A percentile compares a stretch with the other conserved stretches of the same genome.
Evolutionary conservation across 2,888 invertebrate genomes (phyloP).

Genomic region (Gymnosoma rotundatum): DNA sequence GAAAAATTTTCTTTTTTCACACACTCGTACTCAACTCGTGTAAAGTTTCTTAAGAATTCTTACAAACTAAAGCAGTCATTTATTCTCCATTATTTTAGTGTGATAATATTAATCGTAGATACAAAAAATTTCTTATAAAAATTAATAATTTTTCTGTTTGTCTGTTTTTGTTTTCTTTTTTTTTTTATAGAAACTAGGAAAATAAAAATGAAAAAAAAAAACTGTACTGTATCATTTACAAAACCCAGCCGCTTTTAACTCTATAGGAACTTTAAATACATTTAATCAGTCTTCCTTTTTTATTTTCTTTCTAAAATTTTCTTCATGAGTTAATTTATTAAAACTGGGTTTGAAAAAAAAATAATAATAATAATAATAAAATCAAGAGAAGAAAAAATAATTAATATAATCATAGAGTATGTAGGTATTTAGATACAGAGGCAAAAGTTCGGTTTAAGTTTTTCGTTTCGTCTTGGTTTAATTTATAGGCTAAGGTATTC

Average conservation of each 20-base stretch:
- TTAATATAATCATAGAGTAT: constrained; percentile 4
- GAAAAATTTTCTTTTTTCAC: background rate
- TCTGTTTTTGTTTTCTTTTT: background rate
- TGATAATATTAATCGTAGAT: constrained; percentile 35
- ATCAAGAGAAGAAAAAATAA: constrained; percentile 38
- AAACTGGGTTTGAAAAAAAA: constrained; percentile 26
- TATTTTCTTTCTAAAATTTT: constrained; percentile 29
- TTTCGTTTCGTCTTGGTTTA: too few relatives aligned
- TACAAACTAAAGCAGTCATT: constrained; percentile 81
- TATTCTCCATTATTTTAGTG: constrained; percentile 79
- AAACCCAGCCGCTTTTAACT: constrained; percentile 53
- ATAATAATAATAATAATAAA: constrained; percentile 31
- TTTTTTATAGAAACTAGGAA: background rate
- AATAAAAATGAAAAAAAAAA: background rate
- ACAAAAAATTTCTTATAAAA: constrained; percentile 28
- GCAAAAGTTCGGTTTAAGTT: too few relatives aligned
- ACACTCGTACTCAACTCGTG: background rate
- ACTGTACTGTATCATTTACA: background rate
- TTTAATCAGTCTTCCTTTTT: constrained; percentile 59
- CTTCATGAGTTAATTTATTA: constrained; percentile 25
- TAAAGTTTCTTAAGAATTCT: constrained; percentile 60
- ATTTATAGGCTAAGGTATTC: too few relatives aligned
- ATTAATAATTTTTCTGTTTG: too few relatives aligned
- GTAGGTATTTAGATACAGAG: background rate
- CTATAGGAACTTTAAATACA: constrained; percentile 65